Base-by-base conservation (phyloP, 1,140 invertebrate species). In the Liolophura sinensis region DNA sequence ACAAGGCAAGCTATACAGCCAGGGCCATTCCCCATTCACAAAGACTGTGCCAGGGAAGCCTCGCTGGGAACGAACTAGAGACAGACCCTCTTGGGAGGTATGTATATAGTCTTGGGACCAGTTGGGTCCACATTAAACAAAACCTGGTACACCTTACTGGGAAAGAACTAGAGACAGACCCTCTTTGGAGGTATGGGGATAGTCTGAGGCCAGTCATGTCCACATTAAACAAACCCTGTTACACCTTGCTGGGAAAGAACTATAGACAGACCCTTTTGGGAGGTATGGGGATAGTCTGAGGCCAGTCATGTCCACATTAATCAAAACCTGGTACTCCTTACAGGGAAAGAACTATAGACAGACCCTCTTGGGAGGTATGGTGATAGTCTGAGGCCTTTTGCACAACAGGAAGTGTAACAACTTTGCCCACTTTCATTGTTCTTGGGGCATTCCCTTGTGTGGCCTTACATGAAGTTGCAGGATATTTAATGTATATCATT, bases 321-420 rank as follows among this genome's bases (percentile, higher is more conserved):
- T n/a, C n/a, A n/a, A n/a, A n/a, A n/a, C n/a, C n/a, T n/a, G n/a
- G n/a, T n/a, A n/a, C n/a, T n/a, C n/a, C n/a, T n/a, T n/a, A n/a
- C n/a, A n/a, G n/a, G n/a, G n/a, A n/a, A n/a, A n/a, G n/a, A n/a
- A n/a, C n/a, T n/a, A n/a, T n/a, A n/a, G n/a, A n/a, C n/a, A n/a
- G n/a, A n/a, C n/a, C n/a, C n/a, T n/a, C n/a, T n/a, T n/a, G n/a
- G n/a, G n/a, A 87, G 89, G 90, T 24, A 95, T 94, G 85, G 90
- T 97, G 86, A 96, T 93, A 76, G 92, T 90, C 77, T 93, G 95
- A 84, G 94, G 94, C 40, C 94, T n/a, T n/a, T n/a, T n/a, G n/a
- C n/a, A n/a, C n/a, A n/a, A n/a, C n/a, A n/a, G n/a, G n/a, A n/a
- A n/a, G n/a, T n/a, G n/a, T n/a, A n/a, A n/a, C n/a, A n/a, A n/a